Base-by-base conservation (phyloP, 2,113 vertebrate species). In the Guaruba guarouba region DNA sequence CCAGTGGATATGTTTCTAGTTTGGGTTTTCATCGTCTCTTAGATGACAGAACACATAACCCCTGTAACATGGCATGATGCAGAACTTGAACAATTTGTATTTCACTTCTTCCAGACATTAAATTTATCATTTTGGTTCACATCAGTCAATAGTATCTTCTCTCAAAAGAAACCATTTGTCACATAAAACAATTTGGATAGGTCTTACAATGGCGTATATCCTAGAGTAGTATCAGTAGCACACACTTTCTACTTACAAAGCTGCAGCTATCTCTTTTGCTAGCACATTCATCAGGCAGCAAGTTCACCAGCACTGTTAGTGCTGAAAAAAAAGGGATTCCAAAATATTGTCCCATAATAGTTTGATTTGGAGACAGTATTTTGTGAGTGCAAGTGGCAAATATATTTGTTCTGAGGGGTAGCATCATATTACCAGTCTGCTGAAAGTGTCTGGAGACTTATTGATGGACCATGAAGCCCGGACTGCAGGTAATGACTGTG, bases 391-490 rank as follows among this genome's bases (percentile, higher is more conserved):
- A 75, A 86, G 55, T 17, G 18, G 20, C 17, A 51, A 78, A 67
- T 35, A 4, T 77, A n/a, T 74, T 63, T 79, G 55, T 91, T 86
- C 41, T 82, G 44, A 81, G 49, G 8, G 74, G 22, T 64, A 39
- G 31, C 49, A 91, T 93, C 71, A 35, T 63, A 52, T 92, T 94
- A 76, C 57, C 85, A 57, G 35, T 81, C 88, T 68, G 44, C 64
- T 78, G 55, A 74, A 86, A 55, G 49, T 37, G 39, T 64, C 79
- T 95, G 75, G 84, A 76, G 63, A 85, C 10, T 73, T 88, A 48
- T 1, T 90, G 88, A 68, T 64, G 63, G 76, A 68, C 55, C 19
- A 73, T 37, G 64, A 88, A 92, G 66, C 20, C 29, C 43, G 57
- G 29, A 84, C 44, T 51, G 7, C 15, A 93, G 64, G 76, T 92